These are phyloP conservation scores for Zophobas atratus DNA, from an alignment of 1,140 invertebrate species.

Conservation along the genomic window DNA sequence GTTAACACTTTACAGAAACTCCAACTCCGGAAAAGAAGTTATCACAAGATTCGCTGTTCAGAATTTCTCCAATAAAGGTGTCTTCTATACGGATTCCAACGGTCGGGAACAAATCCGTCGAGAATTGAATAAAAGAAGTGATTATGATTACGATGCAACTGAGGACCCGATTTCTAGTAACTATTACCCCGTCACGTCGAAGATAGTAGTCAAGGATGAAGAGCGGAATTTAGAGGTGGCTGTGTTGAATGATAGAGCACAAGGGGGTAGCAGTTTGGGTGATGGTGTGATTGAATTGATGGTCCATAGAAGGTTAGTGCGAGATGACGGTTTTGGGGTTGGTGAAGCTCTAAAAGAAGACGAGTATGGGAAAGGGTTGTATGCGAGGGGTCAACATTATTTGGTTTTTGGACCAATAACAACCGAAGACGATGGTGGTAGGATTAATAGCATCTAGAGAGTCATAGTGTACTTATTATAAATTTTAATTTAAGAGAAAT, in stretches of 20 bases:
- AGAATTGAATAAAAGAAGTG: conserved; percentile 66
- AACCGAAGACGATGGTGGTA: too few species aligned
- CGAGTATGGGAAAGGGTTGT: conserved; percentile 81
- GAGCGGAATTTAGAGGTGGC: conserved; percentile 65
- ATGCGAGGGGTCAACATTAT: conserved; percentile 84
- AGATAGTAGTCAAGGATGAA: conserved; percentile 80
- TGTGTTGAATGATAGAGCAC: conserved; percentile 10
- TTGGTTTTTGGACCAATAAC: conserved; percentile 56
- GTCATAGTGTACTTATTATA: too few species aligned
- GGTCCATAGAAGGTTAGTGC: conserved; percentile 88
- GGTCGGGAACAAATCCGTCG: conserved; percentile 89
- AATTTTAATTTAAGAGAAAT: neutral
- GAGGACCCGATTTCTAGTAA: conserved; percentile 84
- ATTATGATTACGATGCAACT: conserved; percentile 75
- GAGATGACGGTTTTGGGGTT: conserved; percentile 94
- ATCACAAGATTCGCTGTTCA: conserved; percentile 79
- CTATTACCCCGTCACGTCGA: conserved; percentile 93
- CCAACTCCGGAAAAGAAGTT: conserved; percentile 82
- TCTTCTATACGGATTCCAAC: conserved; percentile 96
- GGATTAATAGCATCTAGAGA: too few species aligned
- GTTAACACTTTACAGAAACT: too few species aligned
- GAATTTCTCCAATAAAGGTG: conserved; percentile 73
- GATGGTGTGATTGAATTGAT: conserved; percentile 59
- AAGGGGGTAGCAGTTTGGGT: conserved; percentile 37
- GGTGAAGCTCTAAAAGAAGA: conserved; percentile 92